phyloP scores from a whole-genome alignment of 2,888 invertebrate species.

The Petrolisthes manimaculis region DNA sequence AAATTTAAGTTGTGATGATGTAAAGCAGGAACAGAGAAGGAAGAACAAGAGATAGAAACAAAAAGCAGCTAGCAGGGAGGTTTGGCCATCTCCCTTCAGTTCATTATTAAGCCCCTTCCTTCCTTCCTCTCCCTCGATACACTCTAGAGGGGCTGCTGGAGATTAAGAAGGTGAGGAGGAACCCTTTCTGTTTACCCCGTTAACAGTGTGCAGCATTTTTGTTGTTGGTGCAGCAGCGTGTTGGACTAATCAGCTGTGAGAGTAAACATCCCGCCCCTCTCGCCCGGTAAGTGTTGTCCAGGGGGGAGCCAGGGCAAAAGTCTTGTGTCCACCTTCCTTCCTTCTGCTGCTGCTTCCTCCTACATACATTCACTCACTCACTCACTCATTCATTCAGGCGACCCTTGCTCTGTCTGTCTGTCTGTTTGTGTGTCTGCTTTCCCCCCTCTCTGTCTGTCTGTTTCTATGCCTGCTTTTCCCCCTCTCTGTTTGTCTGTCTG shows the following conservation, averaged over 20 bases:
- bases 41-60: background rate
- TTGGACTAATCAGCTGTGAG: conserved; percentile 40
- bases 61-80: background rate
- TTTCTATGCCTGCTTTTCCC: too few species aligned
- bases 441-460: too few species aligned
- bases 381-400: background rate
- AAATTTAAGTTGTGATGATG: too few species aligned
- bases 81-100: background rate
- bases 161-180: conserved; percentile 18
- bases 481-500: too few species aligned
- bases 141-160: conserved; percentile 15
- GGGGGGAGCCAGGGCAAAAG: background rate
- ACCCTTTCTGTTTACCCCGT: conserved; percentile 36
- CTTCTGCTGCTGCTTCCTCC: background rate
- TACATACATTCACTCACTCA: background rate
- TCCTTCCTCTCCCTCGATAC: conserved; percentile 6
- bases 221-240: conserved; percentile 32
- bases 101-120: conserved; percentile 13
- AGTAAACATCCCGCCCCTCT: conserved; percentile 28
- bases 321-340: conserved; percentile 13
- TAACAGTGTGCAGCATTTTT: conserved; percentile 37
- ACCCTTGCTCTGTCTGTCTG: too few species aligned
- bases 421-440: too few species aligned
- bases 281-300: background rate
- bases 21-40: background rate